These are phyloP conservation scores for Brachionus asplanchnoidis DNA, from an alignment of 1,140 invertebrate genomes.

Conservation along the genomic window DNA sequence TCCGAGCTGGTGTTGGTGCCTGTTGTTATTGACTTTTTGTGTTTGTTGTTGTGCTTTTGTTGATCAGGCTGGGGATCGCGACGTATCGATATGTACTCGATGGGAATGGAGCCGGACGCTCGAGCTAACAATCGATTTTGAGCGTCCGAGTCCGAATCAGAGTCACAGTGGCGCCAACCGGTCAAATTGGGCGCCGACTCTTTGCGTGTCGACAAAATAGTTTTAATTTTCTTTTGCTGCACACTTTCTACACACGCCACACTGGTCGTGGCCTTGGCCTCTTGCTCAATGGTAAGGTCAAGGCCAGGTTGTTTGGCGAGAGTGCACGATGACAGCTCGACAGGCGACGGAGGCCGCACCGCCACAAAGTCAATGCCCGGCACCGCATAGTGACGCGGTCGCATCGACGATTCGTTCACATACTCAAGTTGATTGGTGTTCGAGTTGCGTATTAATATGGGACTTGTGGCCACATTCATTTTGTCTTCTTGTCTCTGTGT, in stretches of 20 bases:
- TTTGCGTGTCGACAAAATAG: conserved; percentile 6
- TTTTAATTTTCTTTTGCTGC: conserved; percentile 18
- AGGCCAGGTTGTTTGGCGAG: conserved; percentile 6
- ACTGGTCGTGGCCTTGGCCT: background rate
- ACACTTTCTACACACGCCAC: background rate
- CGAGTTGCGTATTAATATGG: background rate
- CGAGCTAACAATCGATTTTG: background rate
- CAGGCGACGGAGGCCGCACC: background rate
- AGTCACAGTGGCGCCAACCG: background rate
- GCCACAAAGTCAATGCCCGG: background rate
- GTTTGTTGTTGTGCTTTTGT: background rate
- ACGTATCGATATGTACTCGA: conserved; percentile 30
- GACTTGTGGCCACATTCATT: background rate
- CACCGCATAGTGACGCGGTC: background rate
- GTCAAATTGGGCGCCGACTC: conserved; percentile 36
- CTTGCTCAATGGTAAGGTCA: background rate
- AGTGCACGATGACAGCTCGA: background rate
- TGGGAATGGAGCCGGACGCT: conserved; percentile 34
- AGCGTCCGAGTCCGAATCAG: conserved; percentile 7
- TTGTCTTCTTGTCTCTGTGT: background rate
- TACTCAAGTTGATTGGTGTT: conserved; percentile 10
- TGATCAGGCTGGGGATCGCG: conserved; percentile 24
- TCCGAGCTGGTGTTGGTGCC: conserved; percentile 29
- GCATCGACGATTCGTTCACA: background rate
- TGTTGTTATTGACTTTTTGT: conserved; percentile 32